A percentile compares a stretch with the other conserved stretches of the same genome.
Conservation (phyloP, 2,888 invertebrate species). For the Lasioglossum calceatum region DNA sequence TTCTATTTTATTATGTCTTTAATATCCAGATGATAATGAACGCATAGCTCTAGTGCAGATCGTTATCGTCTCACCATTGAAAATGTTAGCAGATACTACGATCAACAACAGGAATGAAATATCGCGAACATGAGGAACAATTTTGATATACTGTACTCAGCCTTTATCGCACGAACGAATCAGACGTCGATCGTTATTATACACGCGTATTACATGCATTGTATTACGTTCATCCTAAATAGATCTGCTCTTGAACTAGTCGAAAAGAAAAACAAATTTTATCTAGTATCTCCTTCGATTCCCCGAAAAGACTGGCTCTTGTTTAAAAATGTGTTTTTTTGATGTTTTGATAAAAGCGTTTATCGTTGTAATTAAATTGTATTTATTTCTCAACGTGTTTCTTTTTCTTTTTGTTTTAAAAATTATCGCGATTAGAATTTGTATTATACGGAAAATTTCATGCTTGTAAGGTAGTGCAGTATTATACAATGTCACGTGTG, state of each 20-base stretch:
- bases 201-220: background rate
- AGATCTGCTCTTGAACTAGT: constrained; percentile 57
- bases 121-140: constrained; percentile 14
- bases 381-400: constrained; percentile 34
- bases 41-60: background rate
- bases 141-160: constrained; percentile 45
- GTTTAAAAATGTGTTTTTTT: constrained; percentile 40
- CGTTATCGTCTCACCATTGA: background rate
- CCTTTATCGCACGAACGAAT: constrained; percentile 24
- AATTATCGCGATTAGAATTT: constrained; percentile 43
- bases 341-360: constrained; percentile 43
- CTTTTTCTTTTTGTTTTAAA: constrained; percentile 17
- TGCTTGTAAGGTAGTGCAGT: constrained; percentile 44
- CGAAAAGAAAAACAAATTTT: constrained; percentile 43
- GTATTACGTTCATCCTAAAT: constrained; percentile 43
- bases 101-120: constrained; percentile 17
- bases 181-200: constrained; percentile 29
- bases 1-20: constrained; percentile 2
- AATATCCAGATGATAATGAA: constrained; percentile 15
- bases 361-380: constrained; percentile 46
- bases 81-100: background rate
- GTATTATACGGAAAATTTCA: constrained; percentile 47
- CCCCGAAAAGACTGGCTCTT: constrained; percentile 50
- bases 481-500: constrained; percentile 36
- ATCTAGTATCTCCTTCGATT: constrained; percentile 39